Conservation (phyloP, 2,113 vertebrate species). For the Aplodontia rufa region DNA sequence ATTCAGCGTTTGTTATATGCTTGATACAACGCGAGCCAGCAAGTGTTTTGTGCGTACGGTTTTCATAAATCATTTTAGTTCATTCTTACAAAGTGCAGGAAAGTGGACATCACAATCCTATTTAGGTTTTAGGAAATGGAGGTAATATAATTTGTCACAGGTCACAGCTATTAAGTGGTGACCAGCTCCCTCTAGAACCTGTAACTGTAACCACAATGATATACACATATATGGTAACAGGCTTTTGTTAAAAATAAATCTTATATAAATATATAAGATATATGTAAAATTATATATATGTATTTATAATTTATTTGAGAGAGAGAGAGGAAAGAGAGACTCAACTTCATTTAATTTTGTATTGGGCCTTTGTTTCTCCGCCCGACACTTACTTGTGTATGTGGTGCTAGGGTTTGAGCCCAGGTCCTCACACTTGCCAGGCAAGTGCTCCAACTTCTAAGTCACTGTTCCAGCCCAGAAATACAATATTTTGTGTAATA, state of each 20-base stretch:
- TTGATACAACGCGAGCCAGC: not conserved
- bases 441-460: too few relatives aligned
- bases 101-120: not conserved
- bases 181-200: not conserved
- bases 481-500: not conserved
- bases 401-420: too few relatives aligned
- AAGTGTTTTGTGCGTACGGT: not conserved
- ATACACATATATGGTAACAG: not conserved
- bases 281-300: too few relatives aligned
- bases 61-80: not conserved
- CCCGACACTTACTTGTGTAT: too few relatives aligned
- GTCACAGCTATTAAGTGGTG: not conserved
- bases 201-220: not conserved
- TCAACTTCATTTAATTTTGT: too few relatives aligned
- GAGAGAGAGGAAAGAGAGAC: too few relatives aligned
- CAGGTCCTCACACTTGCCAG: too few relatives aligned
- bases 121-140: not conserved
- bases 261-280: too few relatives aligned
- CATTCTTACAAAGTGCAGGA: not conserved
- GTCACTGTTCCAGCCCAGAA: too few relatives aligned
- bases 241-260: not conserved
- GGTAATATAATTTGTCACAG: not conserved
- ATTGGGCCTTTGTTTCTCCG: too few relatives aligned
- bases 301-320: too few relatives aligned
- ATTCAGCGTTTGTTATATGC: not conserved